These are phyloP conservation scores for Lynx canadensis DNA, from an alignment of 2,113 vertebrate genomes.

Conservation along the genomic window DNA sequence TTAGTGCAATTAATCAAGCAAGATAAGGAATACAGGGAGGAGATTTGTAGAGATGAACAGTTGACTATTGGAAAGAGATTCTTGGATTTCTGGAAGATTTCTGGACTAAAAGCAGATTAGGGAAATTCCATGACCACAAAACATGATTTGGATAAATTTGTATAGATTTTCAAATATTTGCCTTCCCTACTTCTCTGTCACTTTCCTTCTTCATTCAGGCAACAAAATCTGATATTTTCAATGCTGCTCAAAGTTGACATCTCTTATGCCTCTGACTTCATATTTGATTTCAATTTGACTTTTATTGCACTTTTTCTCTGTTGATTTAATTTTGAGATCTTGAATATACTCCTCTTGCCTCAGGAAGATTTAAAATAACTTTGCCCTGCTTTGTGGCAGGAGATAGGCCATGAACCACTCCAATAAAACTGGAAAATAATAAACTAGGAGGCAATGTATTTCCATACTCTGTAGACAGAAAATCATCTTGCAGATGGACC, in stretches of 20 bases:
- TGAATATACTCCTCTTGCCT: constrained; percentile 1
- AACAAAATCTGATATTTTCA: neutral
- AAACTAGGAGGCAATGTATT: neutral
- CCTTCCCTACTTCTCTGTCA: neutral
- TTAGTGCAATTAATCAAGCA: constrained; percentile 66
- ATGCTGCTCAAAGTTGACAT: neutral
- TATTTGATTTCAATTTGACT: neutral
- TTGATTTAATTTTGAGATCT: neutral
- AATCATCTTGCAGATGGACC: neutral
- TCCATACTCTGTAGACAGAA: neutral
- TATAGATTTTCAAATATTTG: neutral
- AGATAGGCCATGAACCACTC: neutral
- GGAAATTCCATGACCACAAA: constrained; percentile 43
- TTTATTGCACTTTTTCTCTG: neutral
- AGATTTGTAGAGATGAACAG: neutral
- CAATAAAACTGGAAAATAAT: neutral
- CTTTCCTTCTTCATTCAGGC: neutral
- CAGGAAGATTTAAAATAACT: constrained; percentile 8
- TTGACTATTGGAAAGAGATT: constrained; percentile 8
- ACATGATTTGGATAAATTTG: neutral
- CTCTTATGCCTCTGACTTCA: neutral
- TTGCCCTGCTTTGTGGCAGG: neutral
- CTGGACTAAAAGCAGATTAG: constrained; percentile 1
- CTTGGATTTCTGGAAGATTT: constrained; percentile 45
- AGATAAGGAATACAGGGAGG: constrained; percentile 56